phyloP scores from a whole-genome alignment of 2,888 invertebrate genomes.

The Chaetogeoica ovagalla region DNA sequence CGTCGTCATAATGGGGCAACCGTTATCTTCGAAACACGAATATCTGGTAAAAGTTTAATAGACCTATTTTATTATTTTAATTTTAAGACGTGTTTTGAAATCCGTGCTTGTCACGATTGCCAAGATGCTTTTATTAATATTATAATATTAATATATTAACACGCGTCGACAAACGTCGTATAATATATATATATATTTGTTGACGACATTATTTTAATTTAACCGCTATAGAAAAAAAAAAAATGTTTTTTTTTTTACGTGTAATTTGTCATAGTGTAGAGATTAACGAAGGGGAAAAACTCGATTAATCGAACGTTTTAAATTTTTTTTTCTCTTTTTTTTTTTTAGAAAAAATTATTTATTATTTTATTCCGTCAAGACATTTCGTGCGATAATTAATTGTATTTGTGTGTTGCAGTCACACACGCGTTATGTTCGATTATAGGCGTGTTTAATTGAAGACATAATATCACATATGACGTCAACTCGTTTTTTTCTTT shows the following conservation, averaged over 20 bases:
- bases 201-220: background rate
- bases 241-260: no score
- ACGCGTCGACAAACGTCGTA: background rate
- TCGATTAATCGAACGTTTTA: no score
- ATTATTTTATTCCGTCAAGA: no score
- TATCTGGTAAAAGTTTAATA: slow-evolving; percentile 33
- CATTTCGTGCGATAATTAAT: no score
- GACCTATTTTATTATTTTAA: background rate
- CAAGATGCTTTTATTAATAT: slow-evolving; percentile 32
- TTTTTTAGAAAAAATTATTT: no score
- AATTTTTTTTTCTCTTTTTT: no score
- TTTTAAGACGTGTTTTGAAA: slow-evolving; percentile 4
- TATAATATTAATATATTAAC: background rate
- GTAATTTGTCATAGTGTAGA: background rate
- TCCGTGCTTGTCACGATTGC: background rate
- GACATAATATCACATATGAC: no score
- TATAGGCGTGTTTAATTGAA: no score
- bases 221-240: background rate
- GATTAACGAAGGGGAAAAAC: background rate
- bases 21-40: slow-evolving; percentile 47
- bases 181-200: background rate
- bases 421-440: no score
- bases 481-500: no score
- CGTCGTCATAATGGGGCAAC: slow-evolving; percentile 38
- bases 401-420: no score